phyloP scores from a whole-genome alignment of 2,888 invertebrate species.

The Drosophila infuscata region DNA sequence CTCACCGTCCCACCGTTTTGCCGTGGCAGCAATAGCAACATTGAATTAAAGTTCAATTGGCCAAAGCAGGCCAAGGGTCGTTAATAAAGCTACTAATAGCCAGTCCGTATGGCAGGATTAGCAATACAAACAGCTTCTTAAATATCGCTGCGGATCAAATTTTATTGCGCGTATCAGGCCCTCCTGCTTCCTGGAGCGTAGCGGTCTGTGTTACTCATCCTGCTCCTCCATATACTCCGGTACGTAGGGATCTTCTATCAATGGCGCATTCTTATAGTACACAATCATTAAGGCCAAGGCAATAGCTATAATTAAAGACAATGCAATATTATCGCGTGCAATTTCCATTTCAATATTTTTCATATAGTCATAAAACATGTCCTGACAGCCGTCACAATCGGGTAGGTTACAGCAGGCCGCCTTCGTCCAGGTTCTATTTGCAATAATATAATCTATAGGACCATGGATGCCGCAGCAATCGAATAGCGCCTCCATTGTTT shows the following conservation, averaged over 20 bases:
- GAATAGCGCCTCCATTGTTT: conserved; percentile 40
- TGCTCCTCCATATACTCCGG: conserved; percentile 24
- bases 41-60: conserved; percentile 73
- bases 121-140: conserved; percentile 16
- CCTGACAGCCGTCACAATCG: conserved; percentile 45
- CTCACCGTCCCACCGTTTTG: conserved; percentile 9
- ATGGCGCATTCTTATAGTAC: conserved; percentile 1
- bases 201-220: not conserved
- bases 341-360: conserved; percentile 49
- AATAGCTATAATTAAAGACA: conserved; percentile 24
- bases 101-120: conserved; percentile 12
- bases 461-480: conserved; percentile 57
- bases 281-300: conserved; percentile 28
- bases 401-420: conserved; percentile 48
- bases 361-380: conserved; percentile 24
- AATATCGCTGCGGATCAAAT: conserved; percentile 27
- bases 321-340: conserved; percentile 52
- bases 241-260: conserved; percentile 25
- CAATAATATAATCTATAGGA: conserved; percentile 41
- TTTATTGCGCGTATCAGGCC: conserved; percentile 29
- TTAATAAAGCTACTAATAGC: conserved; percentile 62
- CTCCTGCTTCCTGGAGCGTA: not conserved
- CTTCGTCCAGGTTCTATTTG: conserved; percentile 42
- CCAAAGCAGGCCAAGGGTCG: conserved; percentile 54
- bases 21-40: conserved; percentile 27